phyloP scores from a whole-genome alignment of 2,888 invertebrate species.

The Alcis repandata region DNA sequence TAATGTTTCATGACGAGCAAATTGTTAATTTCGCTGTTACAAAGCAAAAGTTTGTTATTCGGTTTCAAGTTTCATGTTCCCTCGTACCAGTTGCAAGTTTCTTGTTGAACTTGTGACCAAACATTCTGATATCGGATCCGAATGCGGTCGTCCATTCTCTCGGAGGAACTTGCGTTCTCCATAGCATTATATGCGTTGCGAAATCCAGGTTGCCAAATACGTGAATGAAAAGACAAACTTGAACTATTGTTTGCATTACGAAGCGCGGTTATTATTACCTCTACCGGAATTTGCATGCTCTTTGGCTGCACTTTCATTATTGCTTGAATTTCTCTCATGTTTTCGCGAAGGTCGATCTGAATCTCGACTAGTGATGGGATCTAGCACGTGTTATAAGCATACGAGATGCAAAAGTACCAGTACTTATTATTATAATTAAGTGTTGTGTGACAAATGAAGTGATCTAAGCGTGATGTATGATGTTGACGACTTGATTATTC shows the following conservation, averaged over 20 bases:
- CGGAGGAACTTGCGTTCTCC: constrained; percentile 52
- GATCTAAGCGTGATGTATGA: not conserved
- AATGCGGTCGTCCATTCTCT: constrained; percentile 55
- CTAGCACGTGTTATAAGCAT: constrained; percentile 56
- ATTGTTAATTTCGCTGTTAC: constrained; percentile 32
- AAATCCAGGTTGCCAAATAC: constrained; percentile 57
- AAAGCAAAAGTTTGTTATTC: constrained; percentile 36
- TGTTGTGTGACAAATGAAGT: constrained; percentile 41
- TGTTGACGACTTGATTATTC: not conserved
- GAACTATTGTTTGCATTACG: constrained; percentile 61
- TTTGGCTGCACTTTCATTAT: constrained; percentile 51
- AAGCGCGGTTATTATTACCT: constrained; percentile 60
- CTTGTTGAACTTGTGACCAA: constrained; percentile 54
- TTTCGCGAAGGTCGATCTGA: constrained; percentile 61
- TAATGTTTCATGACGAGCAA: constrained; percentile 33
- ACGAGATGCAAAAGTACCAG: constrained; percentile 54
- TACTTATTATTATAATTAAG: constrained; percentile 48
- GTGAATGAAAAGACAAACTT: constrained; percentile 64
- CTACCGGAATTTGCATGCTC: constrained; percentile 53
- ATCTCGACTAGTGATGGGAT: constrained; percentile 66
- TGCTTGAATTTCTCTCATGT: constrained; percentile 45
- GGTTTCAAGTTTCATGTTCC: constrained; percentile 40
- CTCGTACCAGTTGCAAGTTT: constrained; percentile 48
- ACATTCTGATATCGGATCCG: constrained; percentile 57
- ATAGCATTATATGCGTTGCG: constrained; percentile 57